phyloP scores from a whole-genome alignment of 2,888 invertebrate species.

The Drosophila putrida region DNA sequence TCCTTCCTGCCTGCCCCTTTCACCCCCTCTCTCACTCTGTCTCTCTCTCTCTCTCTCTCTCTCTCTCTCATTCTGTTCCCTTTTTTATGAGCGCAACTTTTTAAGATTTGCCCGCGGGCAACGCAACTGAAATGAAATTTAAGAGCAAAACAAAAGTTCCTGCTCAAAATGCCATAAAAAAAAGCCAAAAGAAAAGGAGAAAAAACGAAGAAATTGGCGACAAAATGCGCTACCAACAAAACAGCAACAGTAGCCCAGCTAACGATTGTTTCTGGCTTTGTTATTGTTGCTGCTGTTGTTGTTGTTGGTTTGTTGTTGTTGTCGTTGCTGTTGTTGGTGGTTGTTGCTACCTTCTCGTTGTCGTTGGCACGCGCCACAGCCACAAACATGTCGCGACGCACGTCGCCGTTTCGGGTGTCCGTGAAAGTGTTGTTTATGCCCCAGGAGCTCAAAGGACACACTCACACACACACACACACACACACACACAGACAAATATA shows the following conservation, averaged over 20 bases:
- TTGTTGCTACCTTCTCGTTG: slow-evolving; percentile 20
- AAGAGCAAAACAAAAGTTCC: slow-evolving; percentile 56
- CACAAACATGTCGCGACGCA: slow-evolving; percentile 72
- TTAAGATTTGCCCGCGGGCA: slow-evolving; percentile 38
- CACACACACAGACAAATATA: slow-evolving; percentile 5
- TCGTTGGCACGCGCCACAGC: slow-evolving; percentile 62
- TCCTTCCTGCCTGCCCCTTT: not conserved
- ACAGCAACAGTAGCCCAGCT: slow-evolving; percentile 17
- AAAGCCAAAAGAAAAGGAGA: not conserved
- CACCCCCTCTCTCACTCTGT: not conserved
- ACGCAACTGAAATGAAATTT: slow-evolving; percentile 52
- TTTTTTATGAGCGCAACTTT: slow-evolving; percentile 37
- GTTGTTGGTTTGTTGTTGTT: slow-evolving; percentile 7
- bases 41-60: not conserved
- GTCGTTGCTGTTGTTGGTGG: slow-evolving; percentile 8
- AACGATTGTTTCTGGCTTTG: slow-evolving; percentile 30
- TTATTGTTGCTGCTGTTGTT: slow-evolving; percentile 13
- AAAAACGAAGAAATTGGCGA: slow-evolving; percentile 26
- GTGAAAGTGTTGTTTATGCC: slow-evolving; percentile 71
- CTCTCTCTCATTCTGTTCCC: not conserved
- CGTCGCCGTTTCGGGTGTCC: slow-evolving; percentile 57
- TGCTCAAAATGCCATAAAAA: slow-evolving; percentile 45
- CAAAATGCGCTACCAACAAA: slow-evolving; percentile 33
- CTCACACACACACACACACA: slow-evolving; percentile 8
- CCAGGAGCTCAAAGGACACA: slow-evolving; percentile 41